Evolutionary conservation across 2,888 invertebrate species (phyloP).

Genomic region (Scaptomyza polygonia): DNA sequence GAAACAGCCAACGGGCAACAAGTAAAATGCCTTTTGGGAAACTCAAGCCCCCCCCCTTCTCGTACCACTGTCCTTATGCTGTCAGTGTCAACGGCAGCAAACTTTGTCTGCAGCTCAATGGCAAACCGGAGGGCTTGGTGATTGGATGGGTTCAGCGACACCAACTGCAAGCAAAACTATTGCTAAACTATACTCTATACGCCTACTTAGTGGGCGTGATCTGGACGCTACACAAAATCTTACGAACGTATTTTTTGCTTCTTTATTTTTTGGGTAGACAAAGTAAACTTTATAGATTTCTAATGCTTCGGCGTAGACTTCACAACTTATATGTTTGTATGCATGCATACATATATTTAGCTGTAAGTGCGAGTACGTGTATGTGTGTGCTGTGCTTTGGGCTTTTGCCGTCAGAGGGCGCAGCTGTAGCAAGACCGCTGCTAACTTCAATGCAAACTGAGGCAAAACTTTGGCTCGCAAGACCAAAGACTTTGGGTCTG

Average conservation of each 20-base stretch:
- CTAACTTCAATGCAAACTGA: conserved; percentile 63
- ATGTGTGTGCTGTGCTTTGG: conserved; percentile 13
- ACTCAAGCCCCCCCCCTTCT: conserved; percentile 2
- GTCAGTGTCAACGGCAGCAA: conserved; percentile 59
- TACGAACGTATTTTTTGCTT: not conserved
- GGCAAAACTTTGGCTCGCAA: conserved; percentile 50
- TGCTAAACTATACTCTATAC: conserved; percentile 30
- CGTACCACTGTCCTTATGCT: not conserved
- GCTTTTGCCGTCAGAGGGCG: conserved; percentile 21
- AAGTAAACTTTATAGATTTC: conserved; percentile 72
- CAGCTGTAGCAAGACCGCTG: conserved; percentile 57
- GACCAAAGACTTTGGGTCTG: conserved; percentile 52
- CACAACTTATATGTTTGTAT: conserved; percentile 36
- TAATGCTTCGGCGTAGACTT: conserved; percentile 51
- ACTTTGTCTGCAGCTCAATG: conserved; percentile 44
- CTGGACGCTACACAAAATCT: too few relatives aligned
- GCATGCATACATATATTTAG: conserved; percentile 7
- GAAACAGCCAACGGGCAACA: conserved; percentile 43
- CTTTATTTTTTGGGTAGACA: conserved; percentile 13
- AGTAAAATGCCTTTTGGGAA: conserved; percentile 41
- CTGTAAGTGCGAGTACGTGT: not conserved
- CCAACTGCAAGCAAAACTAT: conserved; percentile 23
- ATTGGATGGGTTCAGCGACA: conserved; percentile 13
- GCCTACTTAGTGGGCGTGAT: conserved; percentile 35
- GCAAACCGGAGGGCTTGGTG: not conserved